Conservation (phyloP, 2,888 invertebrate genomes). For the Drosophila paramelanica region DNA sequence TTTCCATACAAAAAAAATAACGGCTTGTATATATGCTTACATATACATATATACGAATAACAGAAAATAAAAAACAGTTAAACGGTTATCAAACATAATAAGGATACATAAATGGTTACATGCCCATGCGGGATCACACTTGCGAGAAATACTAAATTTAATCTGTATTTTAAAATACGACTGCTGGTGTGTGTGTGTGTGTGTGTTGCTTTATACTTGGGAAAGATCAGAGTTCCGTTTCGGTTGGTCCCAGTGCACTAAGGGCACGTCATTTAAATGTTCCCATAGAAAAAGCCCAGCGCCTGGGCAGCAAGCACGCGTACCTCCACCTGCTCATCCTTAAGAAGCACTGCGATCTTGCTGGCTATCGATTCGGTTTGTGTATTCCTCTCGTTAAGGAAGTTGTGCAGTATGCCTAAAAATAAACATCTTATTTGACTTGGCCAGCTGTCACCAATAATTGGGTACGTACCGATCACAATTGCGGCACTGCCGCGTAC, state of each 20-base stretch:
- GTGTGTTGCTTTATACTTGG: conserved; percentile 1
- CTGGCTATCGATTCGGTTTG: conserved; percentile 83
- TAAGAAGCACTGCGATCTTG: conserved; percentile 83
- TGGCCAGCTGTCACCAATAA: background rate
- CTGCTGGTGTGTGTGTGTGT: conserved; percentile 7
- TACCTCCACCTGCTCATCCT: conserved; percentile 83
- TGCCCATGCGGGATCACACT: conserved; percentile 62
- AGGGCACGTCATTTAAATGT: conserved; percentile 66
- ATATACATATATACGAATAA: conserved; percentile 39
- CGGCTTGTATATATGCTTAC: conserved; percentile 37
- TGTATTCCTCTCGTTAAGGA: conserved; percentile 78
- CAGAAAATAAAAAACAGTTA: conserved; percentile 43
- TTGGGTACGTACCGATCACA: conserved; percentile 80
- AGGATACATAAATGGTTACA: conserved; percentile 50
- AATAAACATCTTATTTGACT: background rate
- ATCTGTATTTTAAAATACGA: conserved; percentile 24
- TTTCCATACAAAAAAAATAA: conserved; percentile 33
- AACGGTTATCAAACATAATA: conserved; percentile 60
- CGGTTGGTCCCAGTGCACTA: conserved; percentile 35
- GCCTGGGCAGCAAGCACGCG: conserved; percentile 84
- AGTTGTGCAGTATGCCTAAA: conserved; percentile 82
- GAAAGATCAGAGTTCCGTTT: conserved; percentile 14
- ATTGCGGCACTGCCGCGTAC: conserved; percentile 84
- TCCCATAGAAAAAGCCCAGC: conserved; percentile 84
- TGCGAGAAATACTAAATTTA: conserved; percentile 55